These are phyloP conservation scores for Orthonevra nobilis DNA, from an alignment of 2,888 invertebrate genomes.

Conservation along the genomic window DNA sequence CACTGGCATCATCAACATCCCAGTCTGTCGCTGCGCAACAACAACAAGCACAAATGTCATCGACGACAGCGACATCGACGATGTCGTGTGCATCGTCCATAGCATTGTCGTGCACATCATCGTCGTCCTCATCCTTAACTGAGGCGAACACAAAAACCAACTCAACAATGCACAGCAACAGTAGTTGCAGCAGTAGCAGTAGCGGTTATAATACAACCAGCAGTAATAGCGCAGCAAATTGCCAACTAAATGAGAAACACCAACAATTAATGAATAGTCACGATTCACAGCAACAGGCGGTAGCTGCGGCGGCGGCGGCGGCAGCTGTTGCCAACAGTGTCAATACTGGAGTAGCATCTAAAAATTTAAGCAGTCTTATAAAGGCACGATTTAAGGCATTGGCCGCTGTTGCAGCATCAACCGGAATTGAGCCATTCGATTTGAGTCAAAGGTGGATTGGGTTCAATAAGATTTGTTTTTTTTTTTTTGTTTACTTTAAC, in stretches of 20 bases:
- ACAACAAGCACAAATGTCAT: conserved; percentile 39
- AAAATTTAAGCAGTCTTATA: conserved; percentile 67
- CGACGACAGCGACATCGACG: conserved; percentile 5
- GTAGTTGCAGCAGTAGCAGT: conserved; percentile 52
- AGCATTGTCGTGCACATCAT: conserved; percentile 26
- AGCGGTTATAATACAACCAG: conserved; percentile 51
- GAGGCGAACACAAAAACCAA: conserved; percentile 31
- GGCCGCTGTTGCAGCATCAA: conserved; percentile 69
- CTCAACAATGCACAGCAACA: conserved; percentile 38
- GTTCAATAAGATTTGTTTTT: conserved; percentile 9
- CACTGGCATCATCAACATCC: conserved; percentile 18
- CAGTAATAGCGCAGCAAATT: conserved; percentile 45
- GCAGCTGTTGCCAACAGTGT: conserved; percentile 35
- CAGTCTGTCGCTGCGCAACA: no score
- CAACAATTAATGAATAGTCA: conserved; percentile 34
- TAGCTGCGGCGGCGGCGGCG: conserved; percentile 28
- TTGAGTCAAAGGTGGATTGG: conserved; percentile 72
- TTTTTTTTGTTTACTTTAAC: conserved; percentile 13
- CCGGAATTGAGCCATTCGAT: conserved; percentile 72
- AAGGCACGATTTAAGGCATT: conserved; percentile 72
- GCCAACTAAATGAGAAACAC: conserved; percentile 39
- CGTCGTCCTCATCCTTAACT: neutral
- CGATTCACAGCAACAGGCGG: conserved; percentile 7
- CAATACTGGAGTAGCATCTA: conserved; percentile 50
- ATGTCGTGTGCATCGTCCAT: conserved; percentile 16